Conservation (phyloP, 2,113 vertebrate species). For the Hemiscyllium ocellatum region DNA sequence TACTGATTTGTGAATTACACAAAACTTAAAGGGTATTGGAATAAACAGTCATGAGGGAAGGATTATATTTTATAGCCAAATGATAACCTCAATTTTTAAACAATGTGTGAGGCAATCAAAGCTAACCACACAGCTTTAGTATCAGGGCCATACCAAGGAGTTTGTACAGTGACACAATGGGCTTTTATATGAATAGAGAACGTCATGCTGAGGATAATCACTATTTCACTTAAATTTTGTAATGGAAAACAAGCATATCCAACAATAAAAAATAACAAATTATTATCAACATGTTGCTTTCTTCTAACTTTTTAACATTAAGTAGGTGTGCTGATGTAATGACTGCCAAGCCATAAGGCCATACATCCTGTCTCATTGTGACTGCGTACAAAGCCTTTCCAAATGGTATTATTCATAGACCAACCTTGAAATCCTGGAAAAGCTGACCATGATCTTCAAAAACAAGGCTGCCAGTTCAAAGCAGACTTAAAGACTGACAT, state of each 20-base stretch:
- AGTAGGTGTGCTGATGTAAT: background rate
- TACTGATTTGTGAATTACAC: background rate
- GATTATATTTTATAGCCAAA: background rate
- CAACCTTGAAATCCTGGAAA: background rate
- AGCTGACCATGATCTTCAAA: background rate
- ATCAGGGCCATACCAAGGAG: background rate
- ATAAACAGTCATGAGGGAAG: conserved; percentile 19
- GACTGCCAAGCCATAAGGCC: background rate
- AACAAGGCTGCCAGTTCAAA: background rate
- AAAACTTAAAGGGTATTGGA: background rate
- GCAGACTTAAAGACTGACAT: background rate
- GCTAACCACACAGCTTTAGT: too few relatives aligned
- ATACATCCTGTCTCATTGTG: background rate
- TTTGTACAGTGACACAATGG: background rate
- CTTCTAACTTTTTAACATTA: background rate
- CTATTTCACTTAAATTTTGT: background rate
- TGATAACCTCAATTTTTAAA: background rate
- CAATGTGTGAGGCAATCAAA: background rate
- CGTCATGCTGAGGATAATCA: background rate
- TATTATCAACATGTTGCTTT: background rate
- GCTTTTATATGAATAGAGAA: background rate
- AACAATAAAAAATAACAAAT: background rate
- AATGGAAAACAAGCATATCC: background rate
- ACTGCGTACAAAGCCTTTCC: background rate
- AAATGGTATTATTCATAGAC: background rate